Evolutionary conservation across 2,113 vertebrate species (phyloP).

Genomic region (Gnathonemus echidnorhynchus): DNA sequence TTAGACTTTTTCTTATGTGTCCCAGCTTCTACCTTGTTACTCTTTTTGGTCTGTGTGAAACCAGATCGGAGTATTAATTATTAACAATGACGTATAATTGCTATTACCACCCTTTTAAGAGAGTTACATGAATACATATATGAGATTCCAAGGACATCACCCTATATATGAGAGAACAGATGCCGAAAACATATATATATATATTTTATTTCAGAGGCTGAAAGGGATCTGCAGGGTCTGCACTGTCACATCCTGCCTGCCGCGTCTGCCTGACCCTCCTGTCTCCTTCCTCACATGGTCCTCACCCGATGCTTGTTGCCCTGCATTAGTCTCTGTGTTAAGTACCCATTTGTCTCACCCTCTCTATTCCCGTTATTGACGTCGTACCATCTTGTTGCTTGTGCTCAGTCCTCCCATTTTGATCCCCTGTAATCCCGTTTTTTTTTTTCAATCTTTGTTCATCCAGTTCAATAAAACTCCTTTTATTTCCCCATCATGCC

Average conservation of each 20-base stretch:
- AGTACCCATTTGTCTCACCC: neutral
- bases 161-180: neutral
- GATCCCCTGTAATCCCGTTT: neutral
- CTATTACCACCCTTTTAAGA: neutral
- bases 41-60: neutral
- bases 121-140: neutral
- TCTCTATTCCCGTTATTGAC: no score
- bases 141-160: neutral
- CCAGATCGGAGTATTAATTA: neutral
- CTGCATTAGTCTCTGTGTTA: neutral
- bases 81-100: neutral
- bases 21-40: neutral
- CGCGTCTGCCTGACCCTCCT: neutral
- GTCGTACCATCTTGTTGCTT: neutral
- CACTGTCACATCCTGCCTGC: neutral
- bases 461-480: neutral
- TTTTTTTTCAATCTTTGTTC: neutral
- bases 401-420: neutral
- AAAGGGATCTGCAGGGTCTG: neutral
- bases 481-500: neutral
- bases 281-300: neutral
- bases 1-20: neutral
- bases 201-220: neutral
- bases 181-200: neutral
- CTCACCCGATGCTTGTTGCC: neutral